Percentiles rank a stretch among this genome's conserved stretches.
Evolutionary conservation across 1,140 invertebrate genomes (phyloP).

Genomic region (Eumaeus atala): DNA sequence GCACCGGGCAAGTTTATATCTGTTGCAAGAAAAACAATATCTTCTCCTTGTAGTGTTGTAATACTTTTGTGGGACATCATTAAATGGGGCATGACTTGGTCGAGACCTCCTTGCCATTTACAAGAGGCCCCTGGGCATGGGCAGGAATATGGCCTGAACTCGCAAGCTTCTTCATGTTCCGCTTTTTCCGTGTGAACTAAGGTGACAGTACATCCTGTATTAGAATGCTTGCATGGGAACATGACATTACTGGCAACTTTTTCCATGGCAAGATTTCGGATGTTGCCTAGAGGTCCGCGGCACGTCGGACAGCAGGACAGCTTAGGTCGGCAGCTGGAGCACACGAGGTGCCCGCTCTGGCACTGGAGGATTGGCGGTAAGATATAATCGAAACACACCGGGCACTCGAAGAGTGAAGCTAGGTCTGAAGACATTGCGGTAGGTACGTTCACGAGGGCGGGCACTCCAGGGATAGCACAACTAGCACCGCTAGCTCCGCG

Average conservation of each 20-base stretch:
- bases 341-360: conserved; percentile 91
- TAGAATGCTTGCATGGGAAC: conserved; percentile 99
- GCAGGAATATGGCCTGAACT: conserved; percentile 97
- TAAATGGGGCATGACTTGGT: conserved; percentile 97
- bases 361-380: conserved; percentile 95
- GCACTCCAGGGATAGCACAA: conserved; percentile 66
- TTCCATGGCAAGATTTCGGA: conserved; percentile 98
- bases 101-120: conserved; percentile 97
- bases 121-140: conserved; percentile 99
- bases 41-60: conserved; percentile 97
- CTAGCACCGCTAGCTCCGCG: conserved; percentile 68
- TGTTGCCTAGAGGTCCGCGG: conserved; percentile 96
- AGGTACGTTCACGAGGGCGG: conserved; percentile 64
- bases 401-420: conserved; percentile 98
- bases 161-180: conserved; percentile 98
- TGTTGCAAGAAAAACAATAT: conserved; percentile 99
- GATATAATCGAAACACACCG: conserved; percentile 99
- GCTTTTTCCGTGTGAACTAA: conserved; percentile 96
- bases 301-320: conserved; percentile 98
- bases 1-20: conserved; percentile 99
- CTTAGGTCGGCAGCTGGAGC: conserved; percentile 96
- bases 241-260: conserved; percentile 98
- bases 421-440: conserved; percentile 87
- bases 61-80: conserved; percentile 99
- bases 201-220: conserved; percentile 94